phyloP scores from a whole-genome alignment of 2,797 vertebrate genomes.

The Lutra lutra region DNA sequence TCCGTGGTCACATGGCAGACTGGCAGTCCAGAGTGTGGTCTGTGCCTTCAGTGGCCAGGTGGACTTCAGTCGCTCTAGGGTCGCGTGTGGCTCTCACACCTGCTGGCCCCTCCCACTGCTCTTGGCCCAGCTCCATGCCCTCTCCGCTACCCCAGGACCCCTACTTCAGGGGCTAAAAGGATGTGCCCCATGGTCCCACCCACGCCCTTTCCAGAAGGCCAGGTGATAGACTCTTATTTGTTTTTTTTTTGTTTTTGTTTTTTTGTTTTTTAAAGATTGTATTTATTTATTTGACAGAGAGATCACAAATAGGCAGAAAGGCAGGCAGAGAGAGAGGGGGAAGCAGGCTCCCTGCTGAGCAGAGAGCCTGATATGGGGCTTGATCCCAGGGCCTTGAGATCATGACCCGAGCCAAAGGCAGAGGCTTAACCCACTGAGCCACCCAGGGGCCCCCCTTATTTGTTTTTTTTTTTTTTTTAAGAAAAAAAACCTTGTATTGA shows the following conservation, averaged over 20 bases:
- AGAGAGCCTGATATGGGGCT: too few species aligned
- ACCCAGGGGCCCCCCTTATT: too few species aligned
- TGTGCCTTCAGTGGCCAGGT: conserved; percentile 80
- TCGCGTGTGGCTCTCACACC: conserved; percentile 75
- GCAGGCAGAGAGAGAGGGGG: too few species aligned
- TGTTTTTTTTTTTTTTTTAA: background rate
- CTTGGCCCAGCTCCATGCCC: conserved; percentile 65
- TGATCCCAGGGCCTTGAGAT: too few species aligned
- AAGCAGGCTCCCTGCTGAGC: too few species aligned
- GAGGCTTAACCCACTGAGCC: too few species aligned
- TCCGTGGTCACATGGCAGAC: conserved; percentile 73
- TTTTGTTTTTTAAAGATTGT: too few species aligned
- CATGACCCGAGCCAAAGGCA: too few species aligned
- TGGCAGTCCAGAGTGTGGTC: conserved; percentile 79
- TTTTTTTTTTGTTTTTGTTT: background rate
- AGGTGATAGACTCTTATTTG: background rate
- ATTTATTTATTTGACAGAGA: too few species aligned
- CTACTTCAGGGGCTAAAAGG: background rate
- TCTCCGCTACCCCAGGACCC: background rate
- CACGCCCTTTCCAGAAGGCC: background rate
- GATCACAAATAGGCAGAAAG: too few species aligned
- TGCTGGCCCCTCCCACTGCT: conserved; percentile 67
- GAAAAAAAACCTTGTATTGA: background rate
- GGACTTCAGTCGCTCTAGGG: conserved; percentile 76
- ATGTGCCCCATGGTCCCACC: background rate